phyloP scores from a whole-genome alignment of 2,113 vertebrate genomes.

The Scalopus aquaticus region DNA sequence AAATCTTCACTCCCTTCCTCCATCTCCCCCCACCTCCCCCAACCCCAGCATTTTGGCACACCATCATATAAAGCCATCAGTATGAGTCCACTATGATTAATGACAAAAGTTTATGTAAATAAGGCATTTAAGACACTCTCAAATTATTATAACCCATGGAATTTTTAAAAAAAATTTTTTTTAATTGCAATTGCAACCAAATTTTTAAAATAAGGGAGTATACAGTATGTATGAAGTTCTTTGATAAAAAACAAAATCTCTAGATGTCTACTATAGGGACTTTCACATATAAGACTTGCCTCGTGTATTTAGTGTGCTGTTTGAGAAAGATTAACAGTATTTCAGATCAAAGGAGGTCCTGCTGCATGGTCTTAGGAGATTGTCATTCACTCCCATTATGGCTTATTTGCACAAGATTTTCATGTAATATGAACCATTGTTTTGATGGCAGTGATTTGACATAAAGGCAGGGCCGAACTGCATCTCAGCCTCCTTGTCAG shows the following conservation, averaged over 20 bases:
- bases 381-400: slow-evolving; percentile 90
- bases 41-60: slow-evolving; percentile 41
- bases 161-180: slow-evolving; percentile 45
- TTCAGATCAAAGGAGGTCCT: slow-evolving; percentile 92
- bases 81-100: slow-evolving; percentile 68
- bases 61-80: slow-evolving; percentile 80
- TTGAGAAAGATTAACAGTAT: slow-evolving; percentile 90
- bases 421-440: slow-evolving; percentile 92
- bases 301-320: slow-evolving; percentile 81
- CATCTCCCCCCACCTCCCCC: neutral
- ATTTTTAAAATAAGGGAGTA: neutral
- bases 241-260: slow-evolving; percentile 18
- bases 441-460: slow-evolving; percentile 89
- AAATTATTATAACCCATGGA: slow-evolving; percentile 19
- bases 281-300: slow-evolving; percentile 85
- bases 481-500: slow-evolving; percentile 71
- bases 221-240: neutral
- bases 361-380: slow-evolving; percentile 90
- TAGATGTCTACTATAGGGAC: slow-evolving; percentile 66
- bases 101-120: slow-evolving; percentile 76
- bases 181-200: neutral
- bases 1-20: neutral
- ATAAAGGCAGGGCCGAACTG: slow-evolving; percentile 85
- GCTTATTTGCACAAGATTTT: slow-evolving; percentile 91
- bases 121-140: slow-evolving; percentile 56